A percentile compares a stretch with the other conserved stretches of the same genome.
phyloP scores from a whole-genome alignment of 2,113 vertebrate species.

The Lamprotornis superbus region DNA sequence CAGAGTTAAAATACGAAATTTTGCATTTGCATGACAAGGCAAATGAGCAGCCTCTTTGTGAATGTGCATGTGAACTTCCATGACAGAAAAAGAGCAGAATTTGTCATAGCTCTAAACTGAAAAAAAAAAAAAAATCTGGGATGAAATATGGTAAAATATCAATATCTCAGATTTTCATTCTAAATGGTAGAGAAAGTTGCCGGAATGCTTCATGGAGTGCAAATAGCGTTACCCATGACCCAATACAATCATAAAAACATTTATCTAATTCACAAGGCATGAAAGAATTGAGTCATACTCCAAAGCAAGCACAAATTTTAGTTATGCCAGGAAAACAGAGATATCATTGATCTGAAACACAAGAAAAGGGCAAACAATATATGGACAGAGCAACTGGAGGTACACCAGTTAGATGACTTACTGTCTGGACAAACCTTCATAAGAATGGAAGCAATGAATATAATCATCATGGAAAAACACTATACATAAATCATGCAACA shows the following conservation, averaged over 20 bases:
- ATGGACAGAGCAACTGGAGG: background rate
- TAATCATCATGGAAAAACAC: background rate
- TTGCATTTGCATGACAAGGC: background rate
- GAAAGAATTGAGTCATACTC: background rate
- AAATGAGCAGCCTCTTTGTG: background rate
- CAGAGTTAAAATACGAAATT: background rate
- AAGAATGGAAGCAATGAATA: background rate
- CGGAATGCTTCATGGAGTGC: background rate
- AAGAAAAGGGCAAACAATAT: background rate
- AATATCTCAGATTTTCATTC: background rate
- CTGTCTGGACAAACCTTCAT: background rate
- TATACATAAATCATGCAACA: background rate
- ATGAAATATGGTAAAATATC: background rate
- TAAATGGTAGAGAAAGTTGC: background rate
- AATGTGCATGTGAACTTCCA: background rate
- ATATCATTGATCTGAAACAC: background rate
- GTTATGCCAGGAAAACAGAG: background rate
- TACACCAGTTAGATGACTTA: background rate
- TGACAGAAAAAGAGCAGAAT: background rate
- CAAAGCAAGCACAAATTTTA: background rate
- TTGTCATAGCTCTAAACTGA: background rate
- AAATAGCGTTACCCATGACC: background rate
- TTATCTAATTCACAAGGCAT: background rate
- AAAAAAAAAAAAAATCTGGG: background rate
- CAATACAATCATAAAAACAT: background rate